These are phyloP conservation scores for Diachasmimorpha longicaudata DNA, from an alignment of 1,140 invertebrate species.

Conservation along the genomic window DNA sequence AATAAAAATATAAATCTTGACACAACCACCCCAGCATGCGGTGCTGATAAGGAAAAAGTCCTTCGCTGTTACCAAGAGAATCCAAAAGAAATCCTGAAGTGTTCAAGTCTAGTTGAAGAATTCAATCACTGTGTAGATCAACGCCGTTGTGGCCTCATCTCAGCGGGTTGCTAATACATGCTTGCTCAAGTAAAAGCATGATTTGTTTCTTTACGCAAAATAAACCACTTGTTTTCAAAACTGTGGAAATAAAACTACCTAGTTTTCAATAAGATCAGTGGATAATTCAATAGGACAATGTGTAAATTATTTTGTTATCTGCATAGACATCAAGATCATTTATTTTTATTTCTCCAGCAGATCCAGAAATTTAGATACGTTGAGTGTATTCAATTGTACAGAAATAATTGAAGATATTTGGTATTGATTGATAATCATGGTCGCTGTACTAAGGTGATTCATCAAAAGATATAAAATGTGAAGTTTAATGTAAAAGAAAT, in stretches of 20 bases:
- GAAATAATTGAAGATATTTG: not conserved
- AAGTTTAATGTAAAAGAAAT: not conserved
- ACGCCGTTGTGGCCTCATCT: constrained; percentile 49
- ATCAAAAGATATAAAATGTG: not conserved
- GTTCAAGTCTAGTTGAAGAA: constrained; percentile 60
- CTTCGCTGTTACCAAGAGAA: constrained; percentile 63
- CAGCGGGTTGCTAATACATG: constrained; percentile 38
- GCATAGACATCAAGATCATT: not conserved
- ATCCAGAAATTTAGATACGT: not conserved
- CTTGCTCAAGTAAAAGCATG: constrained; percentile 20
- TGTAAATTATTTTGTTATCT: not conserved
- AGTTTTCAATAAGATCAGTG: not conserved
- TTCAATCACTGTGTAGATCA: constrained; percentile 63
- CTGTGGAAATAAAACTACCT: not conserved
- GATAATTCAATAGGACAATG: constrained; percentile 1
- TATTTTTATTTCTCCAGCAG: not conserved
- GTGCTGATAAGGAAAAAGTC: constrained; percentile 58
- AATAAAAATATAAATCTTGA: constrained; percentile 31
- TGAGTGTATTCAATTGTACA: constrained; percentile 1
- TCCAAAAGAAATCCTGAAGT: constrained; percentile 63
- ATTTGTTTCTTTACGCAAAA: not conserved
- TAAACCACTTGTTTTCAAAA: not conserved
- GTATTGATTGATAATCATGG: not conserved
- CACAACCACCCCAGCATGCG: constrained; percentile 53
- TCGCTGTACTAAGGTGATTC: not conserved